Percentiles rank a stretch among this genome's conserved stretches.
Conservation (phyloP, 2,113 vertebrate genomes). For the Nymphicus hollandicus region DNA sequence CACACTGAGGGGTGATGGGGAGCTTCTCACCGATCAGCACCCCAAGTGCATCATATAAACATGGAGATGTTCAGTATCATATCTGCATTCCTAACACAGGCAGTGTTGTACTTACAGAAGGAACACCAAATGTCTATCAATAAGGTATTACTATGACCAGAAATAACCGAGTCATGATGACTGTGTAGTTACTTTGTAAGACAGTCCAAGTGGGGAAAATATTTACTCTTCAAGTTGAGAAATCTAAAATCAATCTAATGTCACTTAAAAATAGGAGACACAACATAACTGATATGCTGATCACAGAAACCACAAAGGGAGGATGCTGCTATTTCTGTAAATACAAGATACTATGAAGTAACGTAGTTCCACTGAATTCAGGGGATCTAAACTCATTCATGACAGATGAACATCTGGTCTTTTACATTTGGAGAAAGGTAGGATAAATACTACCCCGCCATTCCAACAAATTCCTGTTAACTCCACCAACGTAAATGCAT, state of each 20-base stretch:
- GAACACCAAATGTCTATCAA: slow-evolving; percentile 30
- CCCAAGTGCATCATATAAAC: neutral
- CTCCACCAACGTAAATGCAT: neutral
- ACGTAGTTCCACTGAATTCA: neutral
- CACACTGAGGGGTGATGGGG: neutral
- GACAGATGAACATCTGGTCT: neutral
- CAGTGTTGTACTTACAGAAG: neutral
- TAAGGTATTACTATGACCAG: slow-evolving; percentile 3
- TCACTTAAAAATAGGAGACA: slow-evolving; percentile 21
- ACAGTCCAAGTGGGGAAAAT: neutral
- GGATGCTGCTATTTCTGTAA: neutral
- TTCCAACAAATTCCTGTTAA: neutral
- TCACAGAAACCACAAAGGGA: neutral
- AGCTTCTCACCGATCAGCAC: neutral
- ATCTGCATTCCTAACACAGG: neutral
- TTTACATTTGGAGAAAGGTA: neutral
- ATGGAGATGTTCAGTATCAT: neutral
- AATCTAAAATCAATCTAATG: slow-evolving; percentile 14
- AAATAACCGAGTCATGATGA: neutral
- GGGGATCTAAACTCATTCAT: neutral
- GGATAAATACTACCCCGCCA: neutral
- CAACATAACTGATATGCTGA: neutral
- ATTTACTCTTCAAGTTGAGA: slow-evolving; percentile 21
- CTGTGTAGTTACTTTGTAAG: neutral
- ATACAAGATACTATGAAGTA: neutral